Base-by-base conservation (phyloP, 2,888 invertebrate species). In the Mythimna loreyi region DNA sequence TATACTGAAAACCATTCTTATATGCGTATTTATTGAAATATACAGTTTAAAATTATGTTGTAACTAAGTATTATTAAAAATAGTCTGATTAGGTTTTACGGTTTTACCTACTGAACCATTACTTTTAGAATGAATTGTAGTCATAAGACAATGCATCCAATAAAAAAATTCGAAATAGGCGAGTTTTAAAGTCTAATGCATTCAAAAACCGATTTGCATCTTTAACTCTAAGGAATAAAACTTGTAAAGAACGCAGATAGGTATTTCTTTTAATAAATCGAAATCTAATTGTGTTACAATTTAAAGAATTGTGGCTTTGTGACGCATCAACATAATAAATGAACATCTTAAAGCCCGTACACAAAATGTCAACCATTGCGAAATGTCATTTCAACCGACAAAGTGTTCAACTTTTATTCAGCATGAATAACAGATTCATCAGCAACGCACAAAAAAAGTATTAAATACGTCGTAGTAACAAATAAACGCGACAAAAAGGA, bases 401-500 rank as follows among this genome's bases (percentile, higher is more conserved):
- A 78, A 60, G 66, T 57, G 53, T 67, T 75, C 70, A 68, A 70
- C 64, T 72, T 81, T 84, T 83, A 84, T 86, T 73, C 79, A 81
- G 64, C 62, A 63, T 60, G 76, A 82, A 82, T 83, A 81, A 82
- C 77, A 80, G 80, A 87, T 89, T 84, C 84, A 87, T 85, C 80
- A 81, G 78, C 72, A 74, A 73, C 71, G 57, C 58, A 84, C 79
- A 80, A 82, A 83, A 67, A 68, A 81, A 76, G 62, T 62, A 85
- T 69, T 73, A 82, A n/a, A 77, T 71, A 76, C 59, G 69, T 52
- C 81, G 70, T 58, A 81, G 73, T 78, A 78, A 85, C 75, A 75
- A 81, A 82, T 73, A 83, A 81, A 80, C 52, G 76, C 79, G 82
- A 88, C 90, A 87, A 90, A 83, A 90, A 87, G 80, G 78, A 79